Conservation (phyloP, 2,797 vertebrate genomes). For the Myotis daubentonii region DNA sequence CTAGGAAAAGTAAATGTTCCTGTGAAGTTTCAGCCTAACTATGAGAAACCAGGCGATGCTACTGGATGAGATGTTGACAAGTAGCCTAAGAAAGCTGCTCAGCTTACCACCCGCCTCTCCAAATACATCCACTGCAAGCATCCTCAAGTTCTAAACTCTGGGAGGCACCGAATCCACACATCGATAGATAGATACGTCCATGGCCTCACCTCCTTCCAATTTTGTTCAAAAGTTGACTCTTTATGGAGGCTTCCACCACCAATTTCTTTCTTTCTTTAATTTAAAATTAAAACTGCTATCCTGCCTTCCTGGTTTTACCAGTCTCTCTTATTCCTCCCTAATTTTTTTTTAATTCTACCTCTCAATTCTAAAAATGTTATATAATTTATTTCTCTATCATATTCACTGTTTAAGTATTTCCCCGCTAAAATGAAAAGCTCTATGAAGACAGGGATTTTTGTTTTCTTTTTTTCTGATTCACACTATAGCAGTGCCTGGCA, state of each 20-base stretch:
- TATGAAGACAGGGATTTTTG: background rate
- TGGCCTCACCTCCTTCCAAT: background rate
- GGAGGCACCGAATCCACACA: background rate
- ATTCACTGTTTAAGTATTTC: background rate
- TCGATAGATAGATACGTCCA: too few relatives aligned
- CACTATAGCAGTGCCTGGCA: background rate
- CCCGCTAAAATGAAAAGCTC: background rate
- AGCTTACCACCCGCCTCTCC: background rate
- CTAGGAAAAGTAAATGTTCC: background rate
- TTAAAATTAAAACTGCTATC: background rate
- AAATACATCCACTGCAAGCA: background rate
- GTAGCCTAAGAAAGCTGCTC: background rate
- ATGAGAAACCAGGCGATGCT: background rate
- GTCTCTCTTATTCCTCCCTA: background rate
- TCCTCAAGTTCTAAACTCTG: background rate
- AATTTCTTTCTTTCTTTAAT: background rate
- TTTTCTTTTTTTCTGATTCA: background rate
- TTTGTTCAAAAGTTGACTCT: background rate
- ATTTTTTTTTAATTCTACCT: background rate
- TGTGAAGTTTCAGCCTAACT: background rate
- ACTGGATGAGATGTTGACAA: background rate
- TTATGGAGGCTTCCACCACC: background rate
- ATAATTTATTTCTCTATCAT: background rate
- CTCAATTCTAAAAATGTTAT: background rate
- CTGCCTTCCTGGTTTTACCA: background rate